phyloP scores from a whole-genome alignment of 2,113 vertebrate species.

The Ranitomeya variabilis region DNA sequence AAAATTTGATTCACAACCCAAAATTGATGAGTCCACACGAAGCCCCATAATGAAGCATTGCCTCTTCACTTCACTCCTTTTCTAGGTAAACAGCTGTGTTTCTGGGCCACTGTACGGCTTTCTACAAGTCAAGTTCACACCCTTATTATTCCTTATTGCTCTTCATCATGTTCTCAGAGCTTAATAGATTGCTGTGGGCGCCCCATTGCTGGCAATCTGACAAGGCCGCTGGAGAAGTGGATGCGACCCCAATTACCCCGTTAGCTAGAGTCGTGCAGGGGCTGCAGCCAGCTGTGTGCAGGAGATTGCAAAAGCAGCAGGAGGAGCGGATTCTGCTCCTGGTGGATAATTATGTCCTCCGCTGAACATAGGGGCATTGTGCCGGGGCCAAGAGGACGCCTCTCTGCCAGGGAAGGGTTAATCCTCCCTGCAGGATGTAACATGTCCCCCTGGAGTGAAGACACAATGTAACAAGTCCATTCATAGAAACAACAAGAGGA shows the following conservation, averaged over 20 bases:
- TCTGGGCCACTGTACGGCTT: too few relatives aligned
- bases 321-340: neutral
- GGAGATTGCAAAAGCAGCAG: slow-evolving; percentile 46
- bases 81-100: neutral
- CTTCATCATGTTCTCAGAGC: neutral
- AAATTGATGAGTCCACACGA: too few relatives aligned
- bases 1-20: too few relatives aligned
- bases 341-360: neutral
- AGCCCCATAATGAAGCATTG: too few relatives aligned
- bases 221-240: slow-evolving; percentile 1
- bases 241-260: slow-evolving; percentile 34
- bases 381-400: neutral
- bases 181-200: slow-evolving; percentile 15
- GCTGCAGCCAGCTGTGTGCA: slow-evolving; percentile 7
- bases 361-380: slow-evolving; percentile 13
- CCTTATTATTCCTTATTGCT: neutral
- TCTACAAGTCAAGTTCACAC: neutral
- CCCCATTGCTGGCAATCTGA: slow-evolving; percentile 40
- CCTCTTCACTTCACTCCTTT: too few relatives aligned
- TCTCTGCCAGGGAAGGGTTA: neutral
- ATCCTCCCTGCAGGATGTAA: neutral
- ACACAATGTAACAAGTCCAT: neutral
- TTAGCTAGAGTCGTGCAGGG: neutral
- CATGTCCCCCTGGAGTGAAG: neutral
- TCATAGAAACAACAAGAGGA: neutral